Base-by-base conservation (phyloP, 1,140 invertebrate genomes). In the Pomacea maculata region DNA sequence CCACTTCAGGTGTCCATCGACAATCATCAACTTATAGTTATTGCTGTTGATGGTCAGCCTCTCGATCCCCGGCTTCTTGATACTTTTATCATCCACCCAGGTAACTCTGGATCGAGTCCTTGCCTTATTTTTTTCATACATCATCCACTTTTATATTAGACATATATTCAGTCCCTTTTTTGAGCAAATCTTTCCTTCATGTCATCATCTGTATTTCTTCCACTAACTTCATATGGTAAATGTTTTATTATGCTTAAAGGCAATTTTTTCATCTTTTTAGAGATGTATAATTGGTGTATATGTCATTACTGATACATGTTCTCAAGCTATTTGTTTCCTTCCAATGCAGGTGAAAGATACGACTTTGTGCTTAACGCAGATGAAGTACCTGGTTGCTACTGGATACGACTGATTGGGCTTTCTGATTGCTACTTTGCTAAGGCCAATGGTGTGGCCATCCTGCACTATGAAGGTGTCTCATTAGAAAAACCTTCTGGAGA, bases 281-380 rank as follows among this genome's bases (percentile, higher is more conserved):
- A 11, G 67, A 7, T 70, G 67, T 70, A n/a, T 21, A 25, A n/a
- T 65, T 3, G 2, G 64, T 65, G 3, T 65, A n/a, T 65, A 34
- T 70, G 12, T 70, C n/a, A 25, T 6, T 70, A 21, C 21, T n/a
- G 1, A 34, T 70, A 34, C 21, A 21, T 70, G 67, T n/a, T 12
- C 21, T 12, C 21, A 34, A 15, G 67, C 29, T 12, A 7, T 70
- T n/a, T n/a, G 21, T 70, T n/a, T 70, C 83, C 75, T 54, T 65
- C 80, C 14, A 78, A 79, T 68, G 72, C 80, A 57, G 84, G 82
- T 34, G 80, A 82, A 78, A 80, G 84, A 73, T 97, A 95, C 87
- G 97, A 97, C 87, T 95, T 98, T 86, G 93, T 97, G 2, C 78
- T 98, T 1, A 92, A 95, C 72, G 95, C 95, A 25, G 93, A 94